Conservation (phyloP, 2,888 invertebrate genomes). For the Parnassius smintheus region DNA sequence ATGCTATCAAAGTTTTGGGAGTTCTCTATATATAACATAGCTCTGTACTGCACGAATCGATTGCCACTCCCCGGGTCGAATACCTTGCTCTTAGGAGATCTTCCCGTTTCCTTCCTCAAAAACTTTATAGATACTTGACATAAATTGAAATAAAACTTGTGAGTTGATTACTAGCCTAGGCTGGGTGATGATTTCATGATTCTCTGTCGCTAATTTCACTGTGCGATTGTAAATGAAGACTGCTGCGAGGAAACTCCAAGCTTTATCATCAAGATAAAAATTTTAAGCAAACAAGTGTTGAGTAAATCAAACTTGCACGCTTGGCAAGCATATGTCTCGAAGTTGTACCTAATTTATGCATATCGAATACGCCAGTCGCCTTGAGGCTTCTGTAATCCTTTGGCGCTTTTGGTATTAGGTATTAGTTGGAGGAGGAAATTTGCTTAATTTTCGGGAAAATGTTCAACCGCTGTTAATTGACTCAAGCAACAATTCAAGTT, state of each 20-base stretch:
- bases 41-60: too few species aligned
- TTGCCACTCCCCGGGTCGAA: too few species aligned
- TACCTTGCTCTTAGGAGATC: too few species aligned
- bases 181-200: too few species aligned
- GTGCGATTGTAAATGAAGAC: slow-evolving; percentile 27
- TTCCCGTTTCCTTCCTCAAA: too few species aligned
- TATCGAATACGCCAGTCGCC: slow-evolving; percentile 39
- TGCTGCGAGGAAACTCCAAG: slow-evolving; percentile 17
- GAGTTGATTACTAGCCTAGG: too few species aligned
- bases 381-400: slow-evolving; percentile 29
- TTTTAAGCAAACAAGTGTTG: slow-evolving; percentile 36
- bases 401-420: slow-evolving; percentile 10
- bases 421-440: slow-evolving; percentile 23
- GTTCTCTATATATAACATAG: too few species aligned
- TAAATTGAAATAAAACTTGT: too few species aligned
- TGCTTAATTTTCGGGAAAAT: slow-evolving; percentile 9
- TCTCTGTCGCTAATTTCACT: slow-evolving; percentile 4
- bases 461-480: too few species aligned
- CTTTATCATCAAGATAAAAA: slow-evolving; percentile 32
- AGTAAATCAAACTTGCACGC: slow-evolving; percentile 37
- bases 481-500: too few species aligned
- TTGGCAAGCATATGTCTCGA: slow-evolving; percentile 36
- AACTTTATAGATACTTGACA: too few species aligned
- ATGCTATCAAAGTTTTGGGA: too few species aligned
- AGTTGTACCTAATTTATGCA: slow-evolving; percentile 44